Conservation (phyloP, 1,140 invertebrate genomes). For the Aphidius gifuensis region DNA sequence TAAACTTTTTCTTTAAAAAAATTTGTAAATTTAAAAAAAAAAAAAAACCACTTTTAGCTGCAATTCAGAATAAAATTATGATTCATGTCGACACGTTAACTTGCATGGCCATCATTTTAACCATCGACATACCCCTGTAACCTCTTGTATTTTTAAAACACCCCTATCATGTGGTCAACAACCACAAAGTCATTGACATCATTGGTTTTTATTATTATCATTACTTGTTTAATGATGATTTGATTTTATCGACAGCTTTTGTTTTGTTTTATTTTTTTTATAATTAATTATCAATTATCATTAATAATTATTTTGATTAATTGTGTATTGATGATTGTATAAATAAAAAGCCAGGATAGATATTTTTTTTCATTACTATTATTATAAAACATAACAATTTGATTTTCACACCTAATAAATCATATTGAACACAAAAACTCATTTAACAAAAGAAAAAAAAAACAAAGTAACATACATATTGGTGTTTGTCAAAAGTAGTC, state of each 20-base stretch:
- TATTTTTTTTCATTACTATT: too few relatives aligned
- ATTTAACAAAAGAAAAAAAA: neutral
- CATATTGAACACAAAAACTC: too few relatives aligned
- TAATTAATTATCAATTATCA: neutral
- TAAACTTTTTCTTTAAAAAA: neutral
- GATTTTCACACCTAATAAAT: too few relatives aligned
- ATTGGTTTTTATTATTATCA: constrained; percentile 41
- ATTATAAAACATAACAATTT: too few relatives aligned
- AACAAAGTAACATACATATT: constrained; percentile 5
- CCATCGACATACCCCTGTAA: neutral
- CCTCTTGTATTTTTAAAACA: too few relatives aligned
- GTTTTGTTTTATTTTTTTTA: constrained; percentile 1
- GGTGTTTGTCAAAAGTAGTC: neutral
- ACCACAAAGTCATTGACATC: constrained; percentile 49
- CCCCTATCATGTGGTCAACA: constrained; percentile 43
- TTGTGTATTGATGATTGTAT: too few relatives aligned
- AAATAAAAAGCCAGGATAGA: too few relatives aligned
- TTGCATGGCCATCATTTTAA: constrained; percentile 28
- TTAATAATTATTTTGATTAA: neutral
- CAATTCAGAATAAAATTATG: neutral
- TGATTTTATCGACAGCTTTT: neutral
- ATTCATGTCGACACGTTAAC: constrained; percentile 48
- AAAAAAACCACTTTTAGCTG: constrained; percentile 16
- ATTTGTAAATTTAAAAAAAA: neutral
- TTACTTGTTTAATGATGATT: neutral